A percentile compares a stretch with the other conserved stretches of the same genome.
Conservation (phyloP, 2,113 vertebrate genomes). For the Cynocephalus volans region DNA sequence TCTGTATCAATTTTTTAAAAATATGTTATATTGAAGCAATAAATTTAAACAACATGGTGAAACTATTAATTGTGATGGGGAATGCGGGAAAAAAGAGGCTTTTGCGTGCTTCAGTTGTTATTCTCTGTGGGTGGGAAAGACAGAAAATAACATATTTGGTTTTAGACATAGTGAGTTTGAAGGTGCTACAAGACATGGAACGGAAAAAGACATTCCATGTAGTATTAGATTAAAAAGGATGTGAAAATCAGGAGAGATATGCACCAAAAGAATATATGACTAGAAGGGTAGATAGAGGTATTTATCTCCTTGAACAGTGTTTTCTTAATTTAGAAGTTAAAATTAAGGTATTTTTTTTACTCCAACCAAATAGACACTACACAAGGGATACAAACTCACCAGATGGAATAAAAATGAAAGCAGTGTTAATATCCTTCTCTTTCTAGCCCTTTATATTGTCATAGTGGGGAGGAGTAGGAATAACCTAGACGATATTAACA, state of each 20-base stretch:
- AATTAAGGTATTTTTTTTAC: neutral
- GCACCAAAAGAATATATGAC: neutral
- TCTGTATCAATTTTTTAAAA: neutral
- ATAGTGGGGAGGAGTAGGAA: neutral
- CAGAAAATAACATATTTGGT: neutral
- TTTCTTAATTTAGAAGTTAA: neutral
- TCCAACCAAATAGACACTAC: neutral
- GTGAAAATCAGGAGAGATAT: neutral
- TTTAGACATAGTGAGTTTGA: neutral
- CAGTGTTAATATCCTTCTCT: neutral
- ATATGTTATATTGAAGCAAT: neutral
- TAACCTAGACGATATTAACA: neutral
- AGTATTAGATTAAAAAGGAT: neutral
- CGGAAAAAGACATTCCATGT: neutral
- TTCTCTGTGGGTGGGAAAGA: neutral
- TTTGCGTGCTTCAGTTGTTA: neutral
- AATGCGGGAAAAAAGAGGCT: neutral
- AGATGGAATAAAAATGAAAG: neutral
- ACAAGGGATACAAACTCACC: neutral
- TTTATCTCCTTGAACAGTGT: neutral
- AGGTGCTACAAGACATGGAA: neutral
- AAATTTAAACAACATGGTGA: neutral
- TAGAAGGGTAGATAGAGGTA: neutral
- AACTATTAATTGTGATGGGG: neutral
- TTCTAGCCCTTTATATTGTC: neutral